These are phyloP conservation scores for Callinectes sapidus DNA, from an alignment of 2,888 invertebrate species.

Conservation along the genomic window DNA sequence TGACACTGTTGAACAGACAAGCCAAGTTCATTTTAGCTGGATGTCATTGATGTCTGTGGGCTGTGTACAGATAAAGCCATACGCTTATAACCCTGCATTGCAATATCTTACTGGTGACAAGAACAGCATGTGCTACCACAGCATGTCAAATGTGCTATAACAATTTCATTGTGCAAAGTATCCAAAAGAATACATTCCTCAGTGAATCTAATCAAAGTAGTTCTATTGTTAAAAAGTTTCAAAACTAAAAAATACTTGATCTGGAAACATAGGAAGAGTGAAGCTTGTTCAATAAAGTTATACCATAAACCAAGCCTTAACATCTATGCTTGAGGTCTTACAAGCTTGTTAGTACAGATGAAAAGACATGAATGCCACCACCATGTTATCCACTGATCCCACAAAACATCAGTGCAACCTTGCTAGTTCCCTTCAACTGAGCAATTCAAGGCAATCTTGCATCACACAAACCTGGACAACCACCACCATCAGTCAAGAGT, in stretches of 20 bases:
- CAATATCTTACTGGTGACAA: conserved; percentile 51
- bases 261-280: conserved; percentile 8
- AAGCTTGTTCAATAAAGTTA: not conserved
- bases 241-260: conserved; percentile 4
- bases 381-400: conserved; percentile 23
- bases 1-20: conserved; percentile 68
- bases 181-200: conserved; percentile 27
- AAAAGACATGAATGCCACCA: conserved; percentile 26
- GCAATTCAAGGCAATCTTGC: conserved; percentile 12
- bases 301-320: conserved; percentile 1
- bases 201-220: not conserved
- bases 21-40: conserved; percentile 57
- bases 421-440: not conserved
- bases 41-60: conserved; percentile 45
- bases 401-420: conserved; percentile 27
- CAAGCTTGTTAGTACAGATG: conserved; percentile 24
- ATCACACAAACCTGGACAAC: conserved; percentile 10
- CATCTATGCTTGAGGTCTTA: not conserved
- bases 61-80: conserved; percentile 51
- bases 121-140: conserved; percentile 59
- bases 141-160: conserved; percentile 65
- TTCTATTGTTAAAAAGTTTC: conserved; percentile 7
- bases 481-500: not conserved
- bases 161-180: conserved; percentile 47
- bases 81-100: conserved; percentile 53